These are phyloP conservation scores for Varroa destructor DNA, from an alignment of 1,140 invertebrate species.

Conservation along the genomic window DNA sequence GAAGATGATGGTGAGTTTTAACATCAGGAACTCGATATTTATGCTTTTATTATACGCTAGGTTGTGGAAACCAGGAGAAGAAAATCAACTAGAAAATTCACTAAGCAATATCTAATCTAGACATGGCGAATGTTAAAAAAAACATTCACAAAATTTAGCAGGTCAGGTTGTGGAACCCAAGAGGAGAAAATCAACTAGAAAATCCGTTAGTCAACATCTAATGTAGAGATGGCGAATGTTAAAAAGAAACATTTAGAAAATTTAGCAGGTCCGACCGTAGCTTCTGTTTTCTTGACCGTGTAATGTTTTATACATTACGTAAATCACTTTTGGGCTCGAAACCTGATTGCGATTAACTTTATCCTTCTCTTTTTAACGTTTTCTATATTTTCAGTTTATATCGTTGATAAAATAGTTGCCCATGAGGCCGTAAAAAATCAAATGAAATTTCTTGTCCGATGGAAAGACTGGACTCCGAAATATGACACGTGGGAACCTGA, in stretches of 20 bases:
- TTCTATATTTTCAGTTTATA: conserved; percentile 10
- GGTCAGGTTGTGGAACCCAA: too few relatives aligned
- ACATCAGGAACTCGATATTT: too few relatives aligned
- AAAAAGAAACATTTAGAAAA: neutral
- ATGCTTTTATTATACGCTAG: too few relatives aligned
- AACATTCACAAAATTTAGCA: neutral
- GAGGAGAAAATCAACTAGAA: neutral
- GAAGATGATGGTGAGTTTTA: too few relatives aligned
- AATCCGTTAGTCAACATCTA: neutral
- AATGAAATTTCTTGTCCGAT: conserved; percentile 24
- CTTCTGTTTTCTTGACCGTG: conserved; percentile 4
- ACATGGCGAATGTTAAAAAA: neutral
- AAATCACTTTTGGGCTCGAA: too few relatives aligned
- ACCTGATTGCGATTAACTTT: too few relatives aligned
- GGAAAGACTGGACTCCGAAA: conserved; percentile 10
- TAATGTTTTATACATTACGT: neutral
- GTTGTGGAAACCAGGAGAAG: too few relatives aligned
- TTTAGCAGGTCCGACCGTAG: neutral
- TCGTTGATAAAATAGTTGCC: neutral
- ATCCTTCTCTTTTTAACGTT: neutral
- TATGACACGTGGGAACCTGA: conserved; percentile 24
- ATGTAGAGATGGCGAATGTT: neutral
- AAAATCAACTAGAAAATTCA: neutral
- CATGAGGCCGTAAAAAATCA: neutral
- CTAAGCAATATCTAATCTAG: neutral